phyloP scores from a whole-genome alignment of 1,140 invertebrate genomes.

The Sycobia sp. region DNA sequence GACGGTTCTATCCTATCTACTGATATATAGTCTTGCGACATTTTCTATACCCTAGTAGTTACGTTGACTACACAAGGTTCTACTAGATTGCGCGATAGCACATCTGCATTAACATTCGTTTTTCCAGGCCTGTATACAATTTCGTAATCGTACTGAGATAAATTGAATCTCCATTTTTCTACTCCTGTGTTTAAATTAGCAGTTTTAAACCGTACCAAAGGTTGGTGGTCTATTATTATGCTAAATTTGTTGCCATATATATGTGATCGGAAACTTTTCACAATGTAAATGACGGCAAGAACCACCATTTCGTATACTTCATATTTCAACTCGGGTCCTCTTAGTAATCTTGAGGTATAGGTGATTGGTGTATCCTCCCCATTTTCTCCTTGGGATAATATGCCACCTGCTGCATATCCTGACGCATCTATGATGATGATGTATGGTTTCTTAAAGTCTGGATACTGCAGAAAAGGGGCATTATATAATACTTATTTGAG shows the following conservation, averaged over 20 bases:
- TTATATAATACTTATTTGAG: not conserved
- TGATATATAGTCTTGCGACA: slow-evolving; percentile 25
- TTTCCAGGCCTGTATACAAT: no score
- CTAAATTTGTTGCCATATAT: no score
- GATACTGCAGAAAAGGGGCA: not conserved
- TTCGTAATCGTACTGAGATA: slow-evolving; percentile 40
- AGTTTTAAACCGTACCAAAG: slow-evolving; percentile 29
- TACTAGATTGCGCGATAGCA: no score
- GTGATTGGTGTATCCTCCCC: not conserved
- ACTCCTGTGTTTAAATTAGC: slow-evolving; percentile 45
- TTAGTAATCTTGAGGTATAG: not conserved
- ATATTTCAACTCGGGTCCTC: not conserved
- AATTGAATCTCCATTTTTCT: slow-evolving; percentile 45
- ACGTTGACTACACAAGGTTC: no score
- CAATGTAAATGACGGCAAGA: not conserved
- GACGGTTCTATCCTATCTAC: slow-evolving; percentile 6
- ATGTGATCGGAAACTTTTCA: not conserved
- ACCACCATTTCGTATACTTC: slow-evolving; percentile 1
- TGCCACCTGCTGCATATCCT: no score
- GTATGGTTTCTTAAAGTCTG: slow-evolving; percentile 9
- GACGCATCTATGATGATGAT: not conserved
- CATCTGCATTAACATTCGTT: no score
- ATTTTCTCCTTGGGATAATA: not conserved
- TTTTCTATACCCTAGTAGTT: no score
- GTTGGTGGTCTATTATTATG: slow-evolving; percentile 30